Conservation (phyloP, 2,113 vertebrate species). For the Sylvicapra grimmia region DNA sequence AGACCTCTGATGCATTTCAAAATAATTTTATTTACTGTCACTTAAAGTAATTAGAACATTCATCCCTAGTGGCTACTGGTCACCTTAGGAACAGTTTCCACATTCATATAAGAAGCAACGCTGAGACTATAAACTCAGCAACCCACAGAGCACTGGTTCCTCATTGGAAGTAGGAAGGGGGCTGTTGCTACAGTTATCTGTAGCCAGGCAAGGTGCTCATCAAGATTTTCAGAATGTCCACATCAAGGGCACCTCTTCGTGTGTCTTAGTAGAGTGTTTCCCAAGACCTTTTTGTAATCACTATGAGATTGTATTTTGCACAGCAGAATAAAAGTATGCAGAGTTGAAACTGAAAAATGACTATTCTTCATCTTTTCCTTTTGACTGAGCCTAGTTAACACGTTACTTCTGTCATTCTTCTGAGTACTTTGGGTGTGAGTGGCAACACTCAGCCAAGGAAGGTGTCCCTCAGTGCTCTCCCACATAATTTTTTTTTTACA, state of each 20-base stretch:
- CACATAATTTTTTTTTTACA: not conserved
- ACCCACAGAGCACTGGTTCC: not conserved
- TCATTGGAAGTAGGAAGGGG: not conserved
- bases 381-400: not conserved
- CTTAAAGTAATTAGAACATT: not conserved
- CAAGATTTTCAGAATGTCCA: not conserved
- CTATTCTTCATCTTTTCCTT: not conserved
- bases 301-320: not conserved
- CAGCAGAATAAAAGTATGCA: not conserved
- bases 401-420: not conserved
- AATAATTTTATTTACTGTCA: constrained; percentile 36
- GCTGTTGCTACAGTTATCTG: not conserved
- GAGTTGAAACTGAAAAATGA: not conserved
- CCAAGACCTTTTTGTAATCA: not conserved
- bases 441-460: not conserved
- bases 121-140: not conserved
- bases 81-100: not conserved
- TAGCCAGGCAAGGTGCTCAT: not conserved
- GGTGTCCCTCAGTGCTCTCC: not conserved
- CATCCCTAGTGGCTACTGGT: not conserved
- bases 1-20: not conserved
- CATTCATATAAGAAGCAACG: not conserved
- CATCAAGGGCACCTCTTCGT: not conserved
- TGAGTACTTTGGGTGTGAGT: not conserved
- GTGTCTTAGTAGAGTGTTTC: not conserved